These are phyloP conservation scores for Reticulitermes lucifugus DNA, from an alignment of 2,888 invertebrate genomes.

Conservation along the genomic window DNA sequence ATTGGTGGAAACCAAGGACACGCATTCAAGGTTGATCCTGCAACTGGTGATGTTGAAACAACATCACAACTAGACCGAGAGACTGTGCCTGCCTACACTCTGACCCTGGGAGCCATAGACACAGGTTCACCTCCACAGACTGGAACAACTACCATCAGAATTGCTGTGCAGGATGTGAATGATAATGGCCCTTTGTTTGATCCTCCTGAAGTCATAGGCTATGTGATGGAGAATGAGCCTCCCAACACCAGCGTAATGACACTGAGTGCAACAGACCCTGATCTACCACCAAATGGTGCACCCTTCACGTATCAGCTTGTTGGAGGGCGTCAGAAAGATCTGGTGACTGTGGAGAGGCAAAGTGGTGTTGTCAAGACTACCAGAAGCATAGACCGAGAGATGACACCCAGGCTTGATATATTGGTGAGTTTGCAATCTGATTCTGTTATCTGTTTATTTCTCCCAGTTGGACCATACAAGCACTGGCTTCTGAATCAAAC, in stretches of 20 bases:
- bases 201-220: constrained; percentile 76
- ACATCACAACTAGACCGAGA: constrained; percentile 85
- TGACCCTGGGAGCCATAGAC: constrained; percentile 89
- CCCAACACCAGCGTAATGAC: constrained; percentile 86
- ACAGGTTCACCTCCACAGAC: constrained; percentile 91
- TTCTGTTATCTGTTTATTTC: too few species aligned
- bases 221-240: constrained; percentile 88
- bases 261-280: constrained; percentile 88
- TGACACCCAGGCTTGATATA: constrained; percentile 79
- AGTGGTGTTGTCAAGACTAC: constrained; percentile 85
- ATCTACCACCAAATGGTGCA: constrained; percentile 90
- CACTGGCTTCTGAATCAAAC: background rate
- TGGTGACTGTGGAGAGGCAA: constrained; percentile 81
- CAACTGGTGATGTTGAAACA: constrained; percentile 83
- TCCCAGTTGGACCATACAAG: background rate
- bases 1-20: constrained; percentile 86
- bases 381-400: constrained; percentile 84
- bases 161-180: constrained; percentile 87
- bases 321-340: constrained; percentile 81
- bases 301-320: constrained; percentile 87
- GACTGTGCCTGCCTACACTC: constrained; percentile 76
- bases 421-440: constrained; percentile 62
- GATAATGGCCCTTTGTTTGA: constrained; percentile 92
- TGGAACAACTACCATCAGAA: constrained; percentile 86
- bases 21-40: constrained; percentile 89